Conservation (phyloP, 2,113 vertebrate genomes). For the Calypte anna region DNA sequence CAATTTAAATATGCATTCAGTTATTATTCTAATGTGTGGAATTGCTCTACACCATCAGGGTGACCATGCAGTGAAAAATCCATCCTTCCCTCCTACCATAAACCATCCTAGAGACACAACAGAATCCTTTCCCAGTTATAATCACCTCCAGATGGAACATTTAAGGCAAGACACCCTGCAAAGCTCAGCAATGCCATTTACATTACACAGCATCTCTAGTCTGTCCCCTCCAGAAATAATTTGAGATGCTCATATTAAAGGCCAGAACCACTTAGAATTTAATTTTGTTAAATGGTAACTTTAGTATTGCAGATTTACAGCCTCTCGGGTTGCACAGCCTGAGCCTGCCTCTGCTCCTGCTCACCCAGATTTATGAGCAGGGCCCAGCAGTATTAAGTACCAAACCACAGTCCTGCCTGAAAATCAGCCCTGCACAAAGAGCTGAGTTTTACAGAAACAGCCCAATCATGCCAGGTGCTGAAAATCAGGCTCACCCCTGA, state of each 20-base stretch:
- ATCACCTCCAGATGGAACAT: not conserved
- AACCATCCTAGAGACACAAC: not conserved
- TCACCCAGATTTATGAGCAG: not conserved
- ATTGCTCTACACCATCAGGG: not conserved
- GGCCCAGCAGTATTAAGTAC: not conserved
- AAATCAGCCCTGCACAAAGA: not conserved
- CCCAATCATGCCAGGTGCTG: not conserved
- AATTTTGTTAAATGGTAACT: conserved; percentile 21
- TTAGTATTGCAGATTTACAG: not conserved
- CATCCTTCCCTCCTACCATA: not conserved
- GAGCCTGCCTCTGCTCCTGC: not conserved
- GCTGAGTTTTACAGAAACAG: not conserved
- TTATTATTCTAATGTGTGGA: not conserved
- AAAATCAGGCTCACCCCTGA: not conserved
- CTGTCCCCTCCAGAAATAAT: not conserved
- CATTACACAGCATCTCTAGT: not conserved
- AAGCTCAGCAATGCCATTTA: not conserved
- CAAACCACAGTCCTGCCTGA: not conserved
- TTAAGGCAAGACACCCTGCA: not conserved
- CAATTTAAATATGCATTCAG: not conserved
- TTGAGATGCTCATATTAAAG: not conserved
- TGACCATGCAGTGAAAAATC: not conserved
- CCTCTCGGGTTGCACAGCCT: not conserved
- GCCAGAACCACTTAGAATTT: not conserved
- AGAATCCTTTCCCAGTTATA: not conserved